Base-by-base conservation (phyloP, 2,113 vertebrate genomes). In the Indicator maculatus region DNA sequence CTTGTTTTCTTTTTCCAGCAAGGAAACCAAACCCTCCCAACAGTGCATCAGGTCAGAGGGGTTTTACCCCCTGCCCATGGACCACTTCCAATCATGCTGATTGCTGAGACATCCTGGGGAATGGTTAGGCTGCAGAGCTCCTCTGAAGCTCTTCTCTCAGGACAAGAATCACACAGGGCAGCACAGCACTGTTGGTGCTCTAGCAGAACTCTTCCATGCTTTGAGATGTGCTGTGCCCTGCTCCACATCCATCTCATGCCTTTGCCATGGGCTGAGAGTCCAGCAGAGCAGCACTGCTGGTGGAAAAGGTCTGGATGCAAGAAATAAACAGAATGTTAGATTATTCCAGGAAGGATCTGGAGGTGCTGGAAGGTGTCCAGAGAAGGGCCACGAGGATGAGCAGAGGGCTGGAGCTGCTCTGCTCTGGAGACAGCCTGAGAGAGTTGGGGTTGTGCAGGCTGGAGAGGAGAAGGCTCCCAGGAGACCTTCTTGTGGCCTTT, bases 21-120 rank as follows among this genome's bases (percentile, higher is more conserved):
- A 71, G 31, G 44, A 80, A 83, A 18, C 5, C 36, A 80, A 83
- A 58, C 8, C 33, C 17, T 59, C 2, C 0, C 13, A 70, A 23
- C n/a, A 20, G 5, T 1, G 2, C 28, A 14, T 41, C 0, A 3
- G 28, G 20, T 27, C 31, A 6, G 24, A 52, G 38, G 8, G 19
- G 30, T 88, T 88, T 92, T 73, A 18, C 12, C 45, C n/a, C 12
- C 65, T 83, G 55, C 26, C 41, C 17, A 12, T 2, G 5, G 26
- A 39, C 8, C 20, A 20, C 66, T 89, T 63, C 38, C 17, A 55
- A 0, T 6, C n/a, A 17, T 3, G 11, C 30, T 17, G 36, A 33
- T 55, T 55, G 73, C 26, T 50, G 39, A 44, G 44, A 45, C 55
- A 13, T 13, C 39, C 36, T 39, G 20, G 7, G 60, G 28, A 74